Base-by-base conservation (phyloP, 2,888 invertebrate genomes). In the Leucoma salicis region DNA sequence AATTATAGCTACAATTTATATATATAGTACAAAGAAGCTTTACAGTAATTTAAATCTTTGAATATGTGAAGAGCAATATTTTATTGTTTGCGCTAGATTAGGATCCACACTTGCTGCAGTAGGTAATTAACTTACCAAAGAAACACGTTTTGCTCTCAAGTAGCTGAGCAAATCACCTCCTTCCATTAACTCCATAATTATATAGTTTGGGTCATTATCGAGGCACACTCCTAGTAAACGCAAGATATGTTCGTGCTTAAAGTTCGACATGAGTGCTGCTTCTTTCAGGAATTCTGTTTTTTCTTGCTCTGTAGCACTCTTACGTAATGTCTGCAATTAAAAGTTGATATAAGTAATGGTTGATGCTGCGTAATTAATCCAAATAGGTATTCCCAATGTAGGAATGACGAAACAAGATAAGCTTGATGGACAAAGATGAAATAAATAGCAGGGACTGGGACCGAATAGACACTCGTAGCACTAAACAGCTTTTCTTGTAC, bases 111-210 rank as follows among this genome's bases (percentile, higher is more conserved):
- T n/a, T n/a, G n/a, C n/a, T n/a, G n/a, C n/a, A n/a, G n/a, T n/a
- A 21, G 8, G 1, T 21, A 21, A 21, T 21, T 1, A 12, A 68
- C 79, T 80, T 81, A 95, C 95, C 72, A 92, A 78, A n/a, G 92
- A 91, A 28, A 95, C 93, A 41, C 98, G 91, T 57, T 96, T 96
- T 3, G 94, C 92, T 39, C 98, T 90, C 32, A 99, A 89, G 77
- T 97, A 99, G 44, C 96, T 96, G 21, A 99, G 90, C 42, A 99
- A 85, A 83, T 99, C 99, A 0, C 99, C 99, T 3, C 96, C 98
- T 77, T 98, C 96, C 99, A 99, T 99, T 12, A 99, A 91, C 77
- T 99, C 99, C 92, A 99, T 94, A 33, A 99, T 95, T 51, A 99
- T 94, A 63, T 97, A 96, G 66, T 97, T 95, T 5, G 97, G 96